Evolutionary conservation across 2,113 vertebrate genomes (phyloP), one percentile per base, ranked within the genome.

Genomic region (Porphyrio hochstetteri): DNA sequence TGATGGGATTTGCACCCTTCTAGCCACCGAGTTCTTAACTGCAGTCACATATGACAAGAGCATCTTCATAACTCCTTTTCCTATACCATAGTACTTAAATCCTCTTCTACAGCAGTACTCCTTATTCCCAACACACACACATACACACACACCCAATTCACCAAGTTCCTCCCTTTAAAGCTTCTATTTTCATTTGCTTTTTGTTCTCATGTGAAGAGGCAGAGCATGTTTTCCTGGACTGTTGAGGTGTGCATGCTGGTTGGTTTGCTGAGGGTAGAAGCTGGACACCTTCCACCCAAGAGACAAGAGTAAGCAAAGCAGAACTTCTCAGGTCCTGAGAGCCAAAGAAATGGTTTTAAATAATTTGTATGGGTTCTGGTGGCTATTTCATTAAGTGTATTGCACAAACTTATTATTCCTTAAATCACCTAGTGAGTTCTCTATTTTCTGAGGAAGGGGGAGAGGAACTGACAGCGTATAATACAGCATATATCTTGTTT

Each of bases 241-340:
- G 25, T 2, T 1, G 0, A 56, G 11, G 18, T 35, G 11, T n/a
- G 12, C 10, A 1, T 9, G 31, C 7, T 25, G 24, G 5, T 46
- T 86, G 35, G 3, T 57, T 71, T 76, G 40, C 21, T 74, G 23
- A 29, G n/a, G 9, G 2, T n/a, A 21, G 27, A 14, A 67, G 24
- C 9, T 38, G 57, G 52, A 52, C 29, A 29, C 5, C 11, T 68
- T 81, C 36, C 6, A 29, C 36, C 11, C 29, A 44, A 61, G 18
- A 87, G 13, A 31, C 16, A 20, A 0, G 0, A 20, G 5, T 17
- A 53, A 56, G 7, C 4, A n/a, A 80, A 31, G 6, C 7, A 0
- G 0, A 65, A 53, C 38, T 50, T 48, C 35, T 53, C 27, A 53
- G 20, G 19, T 53, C 6, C 10, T 57, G 13, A 80, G 63, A 72